Evolutionary conservation across 2,797 vertebrate genomes (phyloP), one percentile per base, ranked within the genome.

Genomic region (Iguana delicatissima): DNA sequence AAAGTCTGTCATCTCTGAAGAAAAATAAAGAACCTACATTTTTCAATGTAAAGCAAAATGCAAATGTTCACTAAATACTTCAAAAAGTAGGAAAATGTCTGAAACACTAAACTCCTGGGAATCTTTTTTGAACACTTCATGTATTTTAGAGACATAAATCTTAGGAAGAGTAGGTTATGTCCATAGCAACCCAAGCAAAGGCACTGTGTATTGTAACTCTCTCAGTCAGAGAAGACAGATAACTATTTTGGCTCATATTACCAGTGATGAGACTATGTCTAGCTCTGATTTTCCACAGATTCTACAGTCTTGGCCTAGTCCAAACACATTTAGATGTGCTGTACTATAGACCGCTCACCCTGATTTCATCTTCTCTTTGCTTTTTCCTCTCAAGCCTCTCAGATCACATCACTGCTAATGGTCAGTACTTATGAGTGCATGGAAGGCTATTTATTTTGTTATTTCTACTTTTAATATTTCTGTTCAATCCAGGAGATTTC

Each of bases 221-320:
- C 96, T 95, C 96, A 92, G 97, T 97, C 97, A 96, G 95, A 96
- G 95, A 96, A 97, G 97, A 97, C 96, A 95, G 97, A 97, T 98
- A 98, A 98, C 98, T 98, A 96, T 97, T 97, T 97, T 98, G 98
- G 97, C 97, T 97, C 95, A 93, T 95, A 89, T 97, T 97, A 96
- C 95, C 92, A 89, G 94, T 94, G 97, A 98, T 98, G 97, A 98
- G 97, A 96, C 97, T 96, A 98, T 96, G 98, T 98, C 97, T 98
- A 97, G 96, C 85, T 86, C 94, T 97, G 97, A 98, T 97, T 97
- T 98, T 98, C 97, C 97, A 97, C 96, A 97, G 97, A 97, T 97
- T 97, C 95, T 94, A 97, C 96, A 96, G 95, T 97, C 96, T 96
- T 97, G 96, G 96, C 96, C 96, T 95, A 93, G 84, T 96, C 96